Base-by-base conservation (phyloP, 1,140 invertebrate genomes). In the Phenacoccus solenopsis region DNA sequence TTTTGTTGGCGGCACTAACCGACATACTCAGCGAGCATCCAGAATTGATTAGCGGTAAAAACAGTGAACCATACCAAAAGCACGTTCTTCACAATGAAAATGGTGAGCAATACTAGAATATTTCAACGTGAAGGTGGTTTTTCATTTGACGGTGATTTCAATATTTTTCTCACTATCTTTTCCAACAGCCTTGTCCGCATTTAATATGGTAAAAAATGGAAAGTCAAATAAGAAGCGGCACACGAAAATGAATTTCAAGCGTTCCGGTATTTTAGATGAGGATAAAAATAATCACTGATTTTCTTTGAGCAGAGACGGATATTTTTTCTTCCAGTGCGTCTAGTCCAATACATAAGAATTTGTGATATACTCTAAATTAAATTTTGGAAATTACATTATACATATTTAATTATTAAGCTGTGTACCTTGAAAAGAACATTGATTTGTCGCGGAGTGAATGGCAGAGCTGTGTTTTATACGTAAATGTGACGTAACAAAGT, bases 1-100 rank as follows among this genome's bases (percentile, higher is more conserved):
- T 88, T 21, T 79, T 89, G 75, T 84, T 88, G 25, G 85, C 84
- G 24, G 85, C 88, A 0, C 76, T 89, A 59, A 84, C 86, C 0
- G 88, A 89, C 74, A 87, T 86, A 0, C 77, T 89, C 69, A 82
- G 80, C 24, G 87, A 88, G 72, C 85, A 87, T 75, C 86, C 86
- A 1, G 85, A 87, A 74, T 75, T 87, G 16, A 76, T 85, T 72
- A 79, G 81, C 24, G 76, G 78, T 67, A 80, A 83, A 13, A 79
- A 81, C 28, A 73, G 75, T 30, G 75, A 74, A 30, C 38, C 13
- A 49, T 49, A 16, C 20, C 38, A 10, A 49, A 49, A 49, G 20
- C 38, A 49, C 13, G 4, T n/a, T 13, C 30, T 5, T 5, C 13
- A 32, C 38, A 49, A 4, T 16, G 38, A n/a, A 49, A 49, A 4